Percentiles rank a stretch among this genome's conserved stretches.
These are phyloP conservation scores for Anas platyrhynchos DNA, from an alignment of 2,113 vertebrate genomes.

Conservation along the genomic window DNA sequence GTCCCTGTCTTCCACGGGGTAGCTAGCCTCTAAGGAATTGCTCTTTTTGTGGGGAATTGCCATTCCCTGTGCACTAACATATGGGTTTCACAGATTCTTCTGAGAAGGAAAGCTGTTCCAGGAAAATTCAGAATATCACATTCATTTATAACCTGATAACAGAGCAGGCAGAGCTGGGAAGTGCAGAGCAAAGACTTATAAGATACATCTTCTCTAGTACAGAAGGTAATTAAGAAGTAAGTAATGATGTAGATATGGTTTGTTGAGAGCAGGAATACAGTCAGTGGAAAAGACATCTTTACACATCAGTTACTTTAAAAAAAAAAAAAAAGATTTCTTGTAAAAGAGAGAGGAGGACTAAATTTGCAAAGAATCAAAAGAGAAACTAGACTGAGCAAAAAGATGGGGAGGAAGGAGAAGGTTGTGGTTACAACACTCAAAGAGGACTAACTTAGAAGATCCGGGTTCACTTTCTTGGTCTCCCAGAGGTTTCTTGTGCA, in stretches of 20 bases:
- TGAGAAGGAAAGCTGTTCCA: background rate
- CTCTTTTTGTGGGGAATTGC: background rate
- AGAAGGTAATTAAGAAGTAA: background rate
- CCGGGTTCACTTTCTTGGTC: background rate
- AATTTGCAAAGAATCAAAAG: constrained; percentile 52
- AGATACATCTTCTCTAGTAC: background rate
- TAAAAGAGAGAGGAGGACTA: constrained; percentile 61
- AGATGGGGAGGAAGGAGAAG: constrained; percentile 1
- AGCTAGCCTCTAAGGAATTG: background rate
- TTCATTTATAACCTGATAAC: background rate
- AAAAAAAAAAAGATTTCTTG: constrained; percentile 33
- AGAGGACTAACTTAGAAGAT: background rate
- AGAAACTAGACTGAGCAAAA: constrained; percentile 40
- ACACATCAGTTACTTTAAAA: background rate
- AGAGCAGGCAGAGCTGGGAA: background rate
- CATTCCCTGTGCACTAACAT: background rate
- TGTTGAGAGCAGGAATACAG: background rate
- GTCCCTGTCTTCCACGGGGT: background rate
- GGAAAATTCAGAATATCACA: background rate
- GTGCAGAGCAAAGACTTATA: background rate
- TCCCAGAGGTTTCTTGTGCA: background rate
- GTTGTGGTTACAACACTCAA: constrained; percentile 51
- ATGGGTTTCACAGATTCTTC: background rate
- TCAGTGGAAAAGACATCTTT: constrained; percentile 20
- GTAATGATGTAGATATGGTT: background rate